Percentiles rank a stretch among this genome's conserved stretches.
Evolutionary conservation across 2,888 invertebrate genomes (phyloP).

Genomic region (Aphidius colemani): DNA sequence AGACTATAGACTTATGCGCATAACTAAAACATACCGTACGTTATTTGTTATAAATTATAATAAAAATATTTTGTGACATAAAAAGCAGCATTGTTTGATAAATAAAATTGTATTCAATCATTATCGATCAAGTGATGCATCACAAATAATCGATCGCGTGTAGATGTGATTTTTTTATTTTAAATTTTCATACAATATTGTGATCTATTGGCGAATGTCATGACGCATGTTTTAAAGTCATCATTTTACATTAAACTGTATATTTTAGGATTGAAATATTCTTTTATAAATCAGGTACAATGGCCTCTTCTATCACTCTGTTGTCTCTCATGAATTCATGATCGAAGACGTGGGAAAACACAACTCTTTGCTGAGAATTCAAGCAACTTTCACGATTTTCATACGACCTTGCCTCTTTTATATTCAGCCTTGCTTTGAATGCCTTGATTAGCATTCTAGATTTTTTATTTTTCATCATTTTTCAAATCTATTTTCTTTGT

Average conservation of each 20-base stretch:
- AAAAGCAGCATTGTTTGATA: too few relatives aligned
- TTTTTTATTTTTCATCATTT: neutral
- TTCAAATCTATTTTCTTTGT: too few relatives aligned
- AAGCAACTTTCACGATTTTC: conserved; percentile 21
- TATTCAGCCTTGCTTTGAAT: conserved; percentile 27
- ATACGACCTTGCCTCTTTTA: conserved; percentile 22
- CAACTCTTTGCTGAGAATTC: conserved; percentile 19
- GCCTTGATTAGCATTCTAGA: conserved; percentile 1
- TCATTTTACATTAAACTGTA: neutral
- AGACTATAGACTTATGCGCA: neutral
- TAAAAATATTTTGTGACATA: too few relatives aligned
- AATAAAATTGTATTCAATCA: too few relatives aligned
- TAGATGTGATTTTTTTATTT: too few relatives aligned
- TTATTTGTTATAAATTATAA: too few relatives aligned
- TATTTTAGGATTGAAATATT: neutral
- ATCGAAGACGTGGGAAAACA: conserved; percentile 24
- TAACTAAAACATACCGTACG: too few relatives aligned
- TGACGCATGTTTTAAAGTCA: too few relatives aligned
- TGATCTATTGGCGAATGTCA: too few relatives aligned
- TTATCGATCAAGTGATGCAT: too few relatives aligned
- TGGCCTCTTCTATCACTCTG: conserved; percentile 5
- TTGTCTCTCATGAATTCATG: neutral
- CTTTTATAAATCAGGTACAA: conserved; percentile 19
- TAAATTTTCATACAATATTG: too few relatives aligned
- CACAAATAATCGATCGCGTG: too few relatives aligned